Conservation (phyloP, 2,797 vertebrate genomes). For the Mormyrus hasselquistii region DNA sequence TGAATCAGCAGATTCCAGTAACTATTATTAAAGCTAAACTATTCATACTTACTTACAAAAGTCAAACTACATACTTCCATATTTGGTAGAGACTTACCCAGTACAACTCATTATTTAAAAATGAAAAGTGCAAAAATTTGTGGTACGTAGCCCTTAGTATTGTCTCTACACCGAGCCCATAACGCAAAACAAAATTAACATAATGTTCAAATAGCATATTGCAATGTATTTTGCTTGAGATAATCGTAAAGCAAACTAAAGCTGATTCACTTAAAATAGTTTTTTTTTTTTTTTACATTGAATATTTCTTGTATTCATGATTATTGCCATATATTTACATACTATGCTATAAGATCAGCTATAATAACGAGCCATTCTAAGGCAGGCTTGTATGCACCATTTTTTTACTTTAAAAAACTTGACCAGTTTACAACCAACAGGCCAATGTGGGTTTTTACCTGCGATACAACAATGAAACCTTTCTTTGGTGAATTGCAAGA, state of each 20-base stretch:
- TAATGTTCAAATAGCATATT: neutral
- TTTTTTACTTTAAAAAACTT: neutral
- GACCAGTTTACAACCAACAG: neutral
- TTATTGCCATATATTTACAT: neutral
- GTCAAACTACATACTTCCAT: neutral
- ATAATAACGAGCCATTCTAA: neutral
- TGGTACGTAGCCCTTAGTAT: neutral
- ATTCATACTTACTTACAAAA: neutral
- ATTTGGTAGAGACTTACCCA: neutral
- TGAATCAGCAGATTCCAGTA: neutral
- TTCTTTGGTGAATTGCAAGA: neutral
- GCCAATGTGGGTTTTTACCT: neutral
- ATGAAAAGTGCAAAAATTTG: neutral
- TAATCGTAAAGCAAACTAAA: neutral
- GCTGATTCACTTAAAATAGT: neutral
- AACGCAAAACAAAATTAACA: neutral
- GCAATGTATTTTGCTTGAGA: neutral
- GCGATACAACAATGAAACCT: neutral
- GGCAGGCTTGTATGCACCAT: neutral
- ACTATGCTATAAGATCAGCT: neutral
- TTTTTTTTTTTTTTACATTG: neutral
- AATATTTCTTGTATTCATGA: neutral
- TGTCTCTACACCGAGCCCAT: neutral
- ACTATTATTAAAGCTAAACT: neutral
- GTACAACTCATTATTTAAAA: neutral